Evolutionary conservation across 2,113 vertebrate genomes (phyloP).

Genomic region (Campylorhamphus procurvoides): DNA sequence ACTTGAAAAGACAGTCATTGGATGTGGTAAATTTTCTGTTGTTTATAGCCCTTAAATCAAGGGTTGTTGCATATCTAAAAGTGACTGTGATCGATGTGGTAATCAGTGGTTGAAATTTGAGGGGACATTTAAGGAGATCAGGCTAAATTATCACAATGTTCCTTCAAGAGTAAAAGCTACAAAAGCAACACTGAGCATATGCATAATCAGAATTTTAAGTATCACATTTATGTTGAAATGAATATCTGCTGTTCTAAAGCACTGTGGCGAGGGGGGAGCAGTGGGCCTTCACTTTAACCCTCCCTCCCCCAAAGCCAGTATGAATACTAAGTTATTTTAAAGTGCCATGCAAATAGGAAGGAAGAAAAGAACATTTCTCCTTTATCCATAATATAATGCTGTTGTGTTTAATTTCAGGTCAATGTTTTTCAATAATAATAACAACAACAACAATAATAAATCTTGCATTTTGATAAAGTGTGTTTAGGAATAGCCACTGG

Average conservation of each 20-base stretch:
- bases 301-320: neutral
- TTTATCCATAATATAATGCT: neutral
- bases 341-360: neutral
- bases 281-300: neutral
- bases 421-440: neutral
- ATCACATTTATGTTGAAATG: neutral
- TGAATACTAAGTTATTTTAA: neutral
- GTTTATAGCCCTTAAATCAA: constrained; percentile 6
- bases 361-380: neutral
- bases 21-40: neutral
- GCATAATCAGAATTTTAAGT: neutral
- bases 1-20: neutral
- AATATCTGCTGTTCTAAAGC: neutral
- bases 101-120: constrained; percentile 15
- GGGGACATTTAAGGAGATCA: neutral
- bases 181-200: neutral
- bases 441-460: too few species aligned
- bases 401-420: neutral
- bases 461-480: neutral
- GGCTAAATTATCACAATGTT: neutral
- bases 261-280: neutral
- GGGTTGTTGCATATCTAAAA: neutral
- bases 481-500: neutral
- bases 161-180: neutral
- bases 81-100: neutral